phyloP scores from a whole-genome alignment of 2,113 vertebrate genomes.

The Emberiza fucata region DNA sequence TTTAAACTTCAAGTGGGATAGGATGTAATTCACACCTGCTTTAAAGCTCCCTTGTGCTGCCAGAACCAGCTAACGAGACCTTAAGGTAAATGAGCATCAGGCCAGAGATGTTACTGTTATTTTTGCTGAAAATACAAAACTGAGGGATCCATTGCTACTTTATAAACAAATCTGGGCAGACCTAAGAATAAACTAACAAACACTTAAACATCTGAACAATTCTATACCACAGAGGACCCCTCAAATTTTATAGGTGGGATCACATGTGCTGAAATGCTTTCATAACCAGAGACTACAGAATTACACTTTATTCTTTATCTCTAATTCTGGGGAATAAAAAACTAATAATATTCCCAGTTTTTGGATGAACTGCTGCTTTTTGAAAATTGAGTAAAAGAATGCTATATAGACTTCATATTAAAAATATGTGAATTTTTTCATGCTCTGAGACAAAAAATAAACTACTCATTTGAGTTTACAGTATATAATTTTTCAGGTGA shows the following conservation, averaged over 20 bases:
- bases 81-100: conserved; percentile 10
- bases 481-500: not conserved
- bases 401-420: not conserved
- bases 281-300: not conserved
- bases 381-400: not conserved
- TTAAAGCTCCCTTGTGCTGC: conserved; percentile 14
- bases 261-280: not conserved
- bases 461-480: not conserved
- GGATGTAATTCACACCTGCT: conserved; percentile 56
- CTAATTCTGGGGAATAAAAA: not conserved
- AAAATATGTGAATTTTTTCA: not conserved
- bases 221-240: not conserved
- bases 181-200: not conserved
- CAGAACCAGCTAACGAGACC: not conserved
- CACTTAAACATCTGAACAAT: not conserved
- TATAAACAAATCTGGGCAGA: not conserved
- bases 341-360: not conserved
- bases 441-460: not conserved
- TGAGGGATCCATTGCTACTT: not conserved
- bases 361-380: not conserved
- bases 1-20: conserved; percentile 57
- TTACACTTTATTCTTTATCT: not conserved
- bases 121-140: not conserved
- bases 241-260: not conserved
- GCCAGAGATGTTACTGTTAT: conserved; percentile 17